Evolutionary conservation across 2,888 invertebrate genomes (phyloP).

Genomic region (Ormyrus pomaceus): DNA sequence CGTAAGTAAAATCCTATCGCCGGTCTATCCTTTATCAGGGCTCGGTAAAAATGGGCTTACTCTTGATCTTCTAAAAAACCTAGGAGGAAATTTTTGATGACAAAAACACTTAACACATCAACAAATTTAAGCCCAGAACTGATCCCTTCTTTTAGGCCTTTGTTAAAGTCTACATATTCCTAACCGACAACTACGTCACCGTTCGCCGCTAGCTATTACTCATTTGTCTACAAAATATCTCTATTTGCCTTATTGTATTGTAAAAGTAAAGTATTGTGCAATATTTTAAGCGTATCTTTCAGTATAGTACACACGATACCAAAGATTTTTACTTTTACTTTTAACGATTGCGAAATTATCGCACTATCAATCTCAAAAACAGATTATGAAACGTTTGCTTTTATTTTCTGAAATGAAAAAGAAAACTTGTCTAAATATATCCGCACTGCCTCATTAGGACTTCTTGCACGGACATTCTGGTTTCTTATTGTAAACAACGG

Average conservation of each 20-base stretch:
- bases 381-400: slow-evolving; percentile 75
- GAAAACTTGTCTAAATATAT: slow-evolving; percentile 81
- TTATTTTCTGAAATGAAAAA: slow-evolving; percentile 79
- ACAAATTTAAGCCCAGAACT: too few relatives aligned
- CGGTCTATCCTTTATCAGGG: too few relatives aligned
- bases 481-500: neutral
- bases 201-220: slow-evolving; percentile 73
- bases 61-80: too few relatives aligned
- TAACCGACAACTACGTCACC: slow-evolving; percentile 84
- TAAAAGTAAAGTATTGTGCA: neutral
- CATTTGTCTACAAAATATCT: neutral
- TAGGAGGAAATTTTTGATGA: too few relatives aligned
- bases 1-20: too few relatives aligned
- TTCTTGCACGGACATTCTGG: slow-evolving; percentile 77
- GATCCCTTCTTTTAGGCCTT: slow-evolving; percentile 81
- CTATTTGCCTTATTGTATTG: neutral
- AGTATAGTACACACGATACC: slow-evolving; percentile 80
- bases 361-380: slow-evolving; percentile 74
- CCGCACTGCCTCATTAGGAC: slow-evolving; percentile 82
- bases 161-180: slow-evolving; percentile 82
- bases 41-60: too few relatives aligned
- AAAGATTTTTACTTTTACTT: slow-evolving; percentile 73
- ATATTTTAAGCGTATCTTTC: too few relatives aligned
- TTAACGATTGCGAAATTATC: too few relatives aligned
- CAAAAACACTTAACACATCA: too few relatives aligned